These are phyloP conservation scores for Watsonalla cultraria DNA, from an alignment of 2,888 invertebrate genomes.

Conservation along the genomic window DNA sequence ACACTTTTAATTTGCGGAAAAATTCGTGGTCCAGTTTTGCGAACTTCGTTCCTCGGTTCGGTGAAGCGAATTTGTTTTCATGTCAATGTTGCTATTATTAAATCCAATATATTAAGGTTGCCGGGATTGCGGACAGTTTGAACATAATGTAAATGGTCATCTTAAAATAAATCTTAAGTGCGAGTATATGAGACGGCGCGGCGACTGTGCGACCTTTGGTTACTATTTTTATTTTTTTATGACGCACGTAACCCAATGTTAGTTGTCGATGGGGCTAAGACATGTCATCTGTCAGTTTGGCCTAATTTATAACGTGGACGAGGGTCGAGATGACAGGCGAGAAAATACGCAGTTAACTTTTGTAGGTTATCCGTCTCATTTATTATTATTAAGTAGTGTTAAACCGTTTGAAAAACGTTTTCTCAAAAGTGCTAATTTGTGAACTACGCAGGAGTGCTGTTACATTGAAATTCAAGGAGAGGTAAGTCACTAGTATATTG, in stretches of 20 bases:
- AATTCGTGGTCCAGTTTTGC: neutral
- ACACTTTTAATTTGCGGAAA: neutral
- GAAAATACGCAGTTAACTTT: no score
- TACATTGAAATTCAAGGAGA: no score
- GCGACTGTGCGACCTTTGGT: conserved; percentile 31
- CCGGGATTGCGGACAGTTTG: neutral
- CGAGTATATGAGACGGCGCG: conserved; percentile 30
- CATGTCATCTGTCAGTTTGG: neutral
- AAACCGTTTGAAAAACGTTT: no score
- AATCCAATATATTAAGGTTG: neutral
- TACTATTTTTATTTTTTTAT: conserved; percentile 22
- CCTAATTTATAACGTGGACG: neutral
- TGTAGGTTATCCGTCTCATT: no score
- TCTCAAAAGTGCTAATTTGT: no score
- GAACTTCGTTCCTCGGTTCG: neutral
- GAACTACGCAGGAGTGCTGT: no score
- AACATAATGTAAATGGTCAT: neutral
- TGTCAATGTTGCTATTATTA: neutral
- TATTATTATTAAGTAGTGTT: no score
- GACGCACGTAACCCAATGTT: conserved; percentile 16
- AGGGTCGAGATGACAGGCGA: neutral
- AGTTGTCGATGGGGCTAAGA: conserved; percentile 1
- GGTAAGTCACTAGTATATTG: no score
- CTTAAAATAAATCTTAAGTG: neutral
- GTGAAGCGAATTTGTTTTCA: neutral